phyloP scores from a whole-genome alignment of 2,113 vertebrate species.

The Chaenogobius annularis region DNA sequence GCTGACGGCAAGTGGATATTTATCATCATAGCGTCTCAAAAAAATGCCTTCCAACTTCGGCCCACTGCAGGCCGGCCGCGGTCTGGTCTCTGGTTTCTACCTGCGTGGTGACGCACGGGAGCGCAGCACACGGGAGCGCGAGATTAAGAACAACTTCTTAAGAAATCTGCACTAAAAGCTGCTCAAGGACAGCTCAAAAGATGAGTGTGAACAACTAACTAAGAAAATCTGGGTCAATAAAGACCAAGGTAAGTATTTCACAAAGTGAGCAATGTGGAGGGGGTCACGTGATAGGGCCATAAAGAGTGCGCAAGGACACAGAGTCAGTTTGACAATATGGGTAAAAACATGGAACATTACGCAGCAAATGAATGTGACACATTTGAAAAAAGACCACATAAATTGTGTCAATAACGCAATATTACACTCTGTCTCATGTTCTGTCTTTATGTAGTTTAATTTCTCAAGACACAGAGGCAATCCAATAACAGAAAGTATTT shows the following conservation, averaged over 20 bases:
- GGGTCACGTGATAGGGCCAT: conserved; percentile 13
- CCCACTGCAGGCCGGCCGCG: too few relatives aligned
- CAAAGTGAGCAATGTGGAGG: conserved; percentile 20
- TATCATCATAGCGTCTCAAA: too few relatives aligned
- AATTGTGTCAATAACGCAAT: conserved; percentile 21
- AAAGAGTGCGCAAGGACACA: conserved; percentile 1
- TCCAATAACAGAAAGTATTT: conserved; percentile 43
- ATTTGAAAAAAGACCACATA: not conserved
- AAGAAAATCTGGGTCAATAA: conserved; percentile 19
- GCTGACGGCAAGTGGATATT: too few relatives aligned
- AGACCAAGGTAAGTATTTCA: conserved; percentile 40
- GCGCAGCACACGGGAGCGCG: too few relatives aligned
- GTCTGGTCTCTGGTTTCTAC: too few relatives aligned
- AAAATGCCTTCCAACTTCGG: too few relatives aligned
- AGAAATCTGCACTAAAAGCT: not conserved
- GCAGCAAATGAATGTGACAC: conserved; percentile 28
- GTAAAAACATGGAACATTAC: conserved; percentile 17
- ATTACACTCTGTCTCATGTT: conserved; percentile 40
- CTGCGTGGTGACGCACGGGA: too few relatives aligned
- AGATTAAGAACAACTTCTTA: too few relatives aligned
- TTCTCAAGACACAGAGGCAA: conserved; percentile 31
- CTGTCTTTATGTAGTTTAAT: conserved; percentile 35
- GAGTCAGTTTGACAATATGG: conserved; percentile 20
- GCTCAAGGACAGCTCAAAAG: not conserved
- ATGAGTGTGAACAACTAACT: not conserved